Base-by-base conservation (phyloP, 2,113 vertebrate species). In the Otus sunia region DNA sequence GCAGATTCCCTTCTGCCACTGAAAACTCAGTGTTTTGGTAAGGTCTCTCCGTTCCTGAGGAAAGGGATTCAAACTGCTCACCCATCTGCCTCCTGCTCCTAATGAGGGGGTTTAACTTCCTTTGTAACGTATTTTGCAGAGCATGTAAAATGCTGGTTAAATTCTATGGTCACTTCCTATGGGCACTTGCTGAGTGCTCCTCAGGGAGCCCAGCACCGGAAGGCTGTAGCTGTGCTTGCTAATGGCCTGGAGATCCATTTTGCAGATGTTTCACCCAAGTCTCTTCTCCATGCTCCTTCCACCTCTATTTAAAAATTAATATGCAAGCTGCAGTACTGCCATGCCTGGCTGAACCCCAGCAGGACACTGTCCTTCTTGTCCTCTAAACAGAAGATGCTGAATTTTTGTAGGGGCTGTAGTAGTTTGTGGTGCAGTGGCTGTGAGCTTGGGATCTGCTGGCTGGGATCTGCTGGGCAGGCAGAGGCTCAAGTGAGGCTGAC, bases 161-260 rank as follows among this genome's bases (percentile, higher is more conserved):
- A 15, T 95, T 76, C 91, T 94, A 12, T 82, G 80, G 69, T 73
- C 0, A 2, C 67, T 97, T 96, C 95, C 96, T 91, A 66, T 4
- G 71, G 91, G 74, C 62, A 43, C 41, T 5, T 18, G 86, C 92
- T 88, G 52, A 10, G 22, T 0, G 5, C 58, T 95, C 95, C 94
- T 50, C 0, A 6, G 95, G 94, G 97, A 97, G 23, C 83, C n/a
- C 43, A 8, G 86, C 2, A 5, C 95, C 52, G 91, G 97, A 97
- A 96, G 93, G 43, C 39, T 2, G 64, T 77, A 76, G 90, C 76
- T 3, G 63, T 0, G 0, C 64, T 84, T 21, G 27, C 88, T 64
- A 23, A 83, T 60, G 86, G 92, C 75, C 78, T 88, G 55, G 55
- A 94, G 94, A 97, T 97, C 77, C 94, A 71, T 97, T 97, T 93